A percentile compares a stretch with the other conserved stretches of the same genome.
phyloP scores from a whole-genome alignment of 2,113 vertebrate genomes.

The Suricata suricatta region DNA sequence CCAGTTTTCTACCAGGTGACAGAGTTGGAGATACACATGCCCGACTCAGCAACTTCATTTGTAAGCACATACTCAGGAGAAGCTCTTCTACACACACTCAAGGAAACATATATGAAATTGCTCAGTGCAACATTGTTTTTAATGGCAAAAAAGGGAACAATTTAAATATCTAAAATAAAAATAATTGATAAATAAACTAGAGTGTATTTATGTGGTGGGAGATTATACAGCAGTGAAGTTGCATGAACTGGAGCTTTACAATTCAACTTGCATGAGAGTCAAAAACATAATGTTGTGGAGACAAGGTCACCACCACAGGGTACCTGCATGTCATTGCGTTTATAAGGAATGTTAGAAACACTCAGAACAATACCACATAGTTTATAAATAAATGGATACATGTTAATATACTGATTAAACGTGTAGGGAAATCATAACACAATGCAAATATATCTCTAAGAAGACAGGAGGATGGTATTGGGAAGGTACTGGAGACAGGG shows the following conservation, averaged over 20 bases:
- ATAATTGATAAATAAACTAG: background rate
- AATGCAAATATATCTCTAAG: background rate
- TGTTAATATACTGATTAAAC: background rate
- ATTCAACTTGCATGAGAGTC: background rate
- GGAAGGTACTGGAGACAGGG: background rate
- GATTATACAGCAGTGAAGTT: background rate
- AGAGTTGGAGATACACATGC: background rate
- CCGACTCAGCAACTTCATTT: background rate
- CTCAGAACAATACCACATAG: background rate
- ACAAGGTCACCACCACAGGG: background rate
- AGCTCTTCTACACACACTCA: background rate
- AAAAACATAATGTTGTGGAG: background rate
- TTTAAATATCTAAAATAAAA: background rate
- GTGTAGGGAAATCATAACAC: background rate
- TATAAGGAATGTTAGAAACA: background rate
- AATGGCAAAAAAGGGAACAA: background rate
- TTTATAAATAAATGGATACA: background rate
- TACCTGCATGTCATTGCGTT: background rate
- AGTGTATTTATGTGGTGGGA: background rate
- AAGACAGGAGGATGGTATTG: background rate
- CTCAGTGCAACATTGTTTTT: background rate
- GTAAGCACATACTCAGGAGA: background rate
- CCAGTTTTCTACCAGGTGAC: background rate
- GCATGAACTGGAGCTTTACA: background rate
- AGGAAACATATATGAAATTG: background rate